These are phyloP conservation scores for Chunga burmeisteri DNA, from an alignment of 2,113 vertebrate species.

Conservation along the genomic window DNA sequence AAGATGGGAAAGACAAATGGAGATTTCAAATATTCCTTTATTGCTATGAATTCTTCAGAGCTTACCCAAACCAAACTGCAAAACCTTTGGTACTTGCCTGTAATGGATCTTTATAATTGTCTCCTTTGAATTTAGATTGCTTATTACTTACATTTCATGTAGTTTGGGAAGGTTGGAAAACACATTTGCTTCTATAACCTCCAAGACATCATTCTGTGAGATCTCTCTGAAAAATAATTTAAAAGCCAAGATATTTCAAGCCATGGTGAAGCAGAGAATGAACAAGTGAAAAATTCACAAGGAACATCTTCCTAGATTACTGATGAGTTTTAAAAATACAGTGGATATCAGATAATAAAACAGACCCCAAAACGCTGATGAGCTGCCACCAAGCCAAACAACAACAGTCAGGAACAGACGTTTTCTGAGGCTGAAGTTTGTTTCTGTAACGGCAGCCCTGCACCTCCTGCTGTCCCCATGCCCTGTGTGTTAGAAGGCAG, in stretches of 20 bases:
- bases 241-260: constrained; percentile 28
- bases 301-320: not conserved
- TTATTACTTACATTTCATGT: constrained; percentile 82
- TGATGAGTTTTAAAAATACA: not conserved
- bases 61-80: not conserved
- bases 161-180: constrained; percentile 78
- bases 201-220: constrained; percentile 81
- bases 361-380: not conserved
- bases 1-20: not conserved
- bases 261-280: not conserved
- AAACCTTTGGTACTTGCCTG: not conserved
- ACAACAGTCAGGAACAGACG: not conserved
- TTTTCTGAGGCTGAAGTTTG: not conserved
- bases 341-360: not conserved
- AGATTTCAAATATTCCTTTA: not conserved
- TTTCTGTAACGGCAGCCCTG: not conserved
- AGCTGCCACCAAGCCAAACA: not conserved
- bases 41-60: not conserved
- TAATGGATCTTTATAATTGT: constrained; percentile 20
- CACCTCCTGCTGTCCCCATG: not conserved
- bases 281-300: not conserved
- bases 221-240: constrained; percentile 77
- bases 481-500: not conserved
- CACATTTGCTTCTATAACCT: constrained; percentile 78
- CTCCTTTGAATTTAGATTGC: constrained; percentile 26